phyloP scores from a whole-genome alignment of 2,113 vertebrate genomes.

The Microcebus tavaratra region DNA sequence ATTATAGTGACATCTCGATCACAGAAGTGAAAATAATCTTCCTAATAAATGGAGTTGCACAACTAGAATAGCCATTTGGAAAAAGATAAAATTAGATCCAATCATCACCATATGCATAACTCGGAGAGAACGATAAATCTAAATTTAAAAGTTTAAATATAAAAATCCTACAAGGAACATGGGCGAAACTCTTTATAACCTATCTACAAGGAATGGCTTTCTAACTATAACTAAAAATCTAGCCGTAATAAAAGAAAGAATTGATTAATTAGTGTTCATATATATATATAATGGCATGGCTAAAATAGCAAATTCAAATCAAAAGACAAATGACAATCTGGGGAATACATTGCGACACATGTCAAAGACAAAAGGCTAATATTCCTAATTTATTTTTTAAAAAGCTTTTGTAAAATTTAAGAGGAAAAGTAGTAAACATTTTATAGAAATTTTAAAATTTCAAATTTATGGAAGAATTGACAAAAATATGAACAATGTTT shows the following conservation, averaged over 20 bases:
- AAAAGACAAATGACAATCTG: background rate
- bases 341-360: background rate
- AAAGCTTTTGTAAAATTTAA: background rate
- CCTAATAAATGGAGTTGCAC: background rate
- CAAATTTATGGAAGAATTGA: background rate
- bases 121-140: background rate
- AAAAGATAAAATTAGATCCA: background rate
- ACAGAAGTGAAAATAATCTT: background rate
- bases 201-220: background rate
- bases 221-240: background rate
- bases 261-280: background rate
- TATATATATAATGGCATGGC: background rate
- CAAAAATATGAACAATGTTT: background rate
- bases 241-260: background rate
- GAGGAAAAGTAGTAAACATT: background rate
- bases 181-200: background rate
- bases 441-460: background rate
- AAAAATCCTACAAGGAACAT: background rate
- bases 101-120: background rate
- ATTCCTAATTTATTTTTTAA: background rate
- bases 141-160: background rate
- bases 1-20: background rate
- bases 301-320: background rate
- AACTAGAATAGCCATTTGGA: background rate
- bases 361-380: background rate